Conservation (phyloP, 2,113 vertebrate genomes). For the Eidolon helvum region DNA sequence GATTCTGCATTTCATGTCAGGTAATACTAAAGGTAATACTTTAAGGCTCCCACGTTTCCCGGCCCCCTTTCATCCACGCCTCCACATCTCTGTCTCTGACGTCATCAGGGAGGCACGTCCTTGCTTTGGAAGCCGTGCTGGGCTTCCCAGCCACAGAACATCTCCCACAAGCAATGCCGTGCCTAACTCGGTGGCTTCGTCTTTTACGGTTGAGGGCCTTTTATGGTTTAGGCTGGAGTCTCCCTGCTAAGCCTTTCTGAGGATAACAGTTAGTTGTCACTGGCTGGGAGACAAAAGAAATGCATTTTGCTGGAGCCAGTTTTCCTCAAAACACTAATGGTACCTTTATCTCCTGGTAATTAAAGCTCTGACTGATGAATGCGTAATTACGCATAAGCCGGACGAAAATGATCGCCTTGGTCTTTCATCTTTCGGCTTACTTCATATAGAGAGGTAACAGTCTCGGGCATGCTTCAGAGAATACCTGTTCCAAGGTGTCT, state of each 20-base stretch:
- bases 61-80: fast-evolving
- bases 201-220: fast-evolving
- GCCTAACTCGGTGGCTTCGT: background rate
- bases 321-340: constrained; percentile 71
- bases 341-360: constrained; percentile 79
- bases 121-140: background rate
- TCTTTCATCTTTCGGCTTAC: constrained; percentile 67
- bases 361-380: constrained; percentile 79
- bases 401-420: constrained; percentile 63
- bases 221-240: background rate
- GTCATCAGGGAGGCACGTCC: background rate
- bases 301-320: constrained; percentile 65
- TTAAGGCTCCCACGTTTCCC: too few species aligned
- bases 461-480: background rate
- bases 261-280: constrained; percentile 74
- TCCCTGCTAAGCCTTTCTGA: constrained; percentile 65
- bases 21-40: background rate
- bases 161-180: background rate
- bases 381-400: constrained; percentile 81
- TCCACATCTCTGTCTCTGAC: background rate
- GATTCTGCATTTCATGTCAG: background rate
- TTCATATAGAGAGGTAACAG: constrained; percentile 57
- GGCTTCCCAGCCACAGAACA: background rate
- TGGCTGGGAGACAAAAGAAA: constrained; percentile 74
- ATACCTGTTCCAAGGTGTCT: constrained; percentile 48